These are phyloP conservation scores for Jaculus jaculus DNA, from an alignment of 2,113 vertebrate species.

Conservation along the genomic window DNA sequence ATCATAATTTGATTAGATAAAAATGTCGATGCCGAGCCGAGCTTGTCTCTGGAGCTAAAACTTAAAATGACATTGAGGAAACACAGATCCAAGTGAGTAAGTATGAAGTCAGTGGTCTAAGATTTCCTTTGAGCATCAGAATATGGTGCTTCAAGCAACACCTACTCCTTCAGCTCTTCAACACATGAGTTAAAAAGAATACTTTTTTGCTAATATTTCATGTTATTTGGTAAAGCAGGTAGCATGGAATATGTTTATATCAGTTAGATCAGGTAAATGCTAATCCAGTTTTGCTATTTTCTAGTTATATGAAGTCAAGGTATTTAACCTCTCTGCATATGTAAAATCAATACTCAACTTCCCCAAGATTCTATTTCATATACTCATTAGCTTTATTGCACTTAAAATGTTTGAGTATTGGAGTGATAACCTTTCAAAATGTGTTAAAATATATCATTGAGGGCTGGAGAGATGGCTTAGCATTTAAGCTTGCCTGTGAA, in stretches of 20 bases:
- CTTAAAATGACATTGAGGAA: not conserved
- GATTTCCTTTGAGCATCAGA: not conserved
- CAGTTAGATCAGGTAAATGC: not conserved
- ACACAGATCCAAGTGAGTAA: not conserved
- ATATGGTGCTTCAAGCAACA: not conserved
- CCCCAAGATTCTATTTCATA: not conserved
- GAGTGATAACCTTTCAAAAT: not conserved
- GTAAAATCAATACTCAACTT: not conserved
- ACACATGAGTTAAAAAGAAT: not conserved
- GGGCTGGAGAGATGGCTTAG: too few species aligned
- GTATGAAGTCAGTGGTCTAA: not conserved
- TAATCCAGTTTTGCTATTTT: not conserved
- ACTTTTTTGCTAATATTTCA: not conserved
- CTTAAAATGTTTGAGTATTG: not conserved
- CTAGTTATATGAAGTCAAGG: not conserved
- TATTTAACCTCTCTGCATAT: not conserved
- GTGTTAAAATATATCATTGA: not conserved
- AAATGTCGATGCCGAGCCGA: not conserved
- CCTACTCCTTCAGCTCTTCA: not conserved
- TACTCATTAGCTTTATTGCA: not conserved
- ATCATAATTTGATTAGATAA: not conserved
- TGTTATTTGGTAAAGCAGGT: not conserved
- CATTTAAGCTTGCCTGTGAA: too few species aligned
- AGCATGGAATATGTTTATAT: not conserved
- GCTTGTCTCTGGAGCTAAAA: not conserved